Evolutionary conservation across 2,888 invertebrate genomes (phyloP), one percentile per base, ranked within the genome.

Genomic region (Lasioglossum leucozonium): DNA sequence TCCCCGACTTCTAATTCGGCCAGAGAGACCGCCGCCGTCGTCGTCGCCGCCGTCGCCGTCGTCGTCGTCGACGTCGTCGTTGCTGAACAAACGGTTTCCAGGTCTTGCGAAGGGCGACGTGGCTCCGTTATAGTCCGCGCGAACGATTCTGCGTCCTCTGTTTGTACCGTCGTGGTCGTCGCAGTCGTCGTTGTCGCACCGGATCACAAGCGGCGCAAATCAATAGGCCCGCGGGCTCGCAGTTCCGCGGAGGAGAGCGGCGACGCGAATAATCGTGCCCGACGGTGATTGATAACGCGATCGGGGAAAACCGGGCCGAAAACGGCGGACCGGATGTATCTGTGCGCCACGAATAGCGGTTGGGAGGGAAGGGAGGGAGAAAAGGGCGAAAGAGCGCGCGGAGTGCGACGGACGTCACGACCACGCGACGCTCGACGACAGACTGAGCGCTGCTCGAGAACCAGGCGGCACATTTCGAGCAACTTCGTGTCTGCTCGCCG

Each of bases 381-480:
- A n/a, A 26, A 81, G n/a, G 30, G 55, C 13, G 75, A 65, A 5
- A 4, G 30, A 77, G 72, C 58, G 44, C 55, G 37, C 88, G 34
- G 82, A 73, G 62, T 18, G 81, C 76, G 65, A 77, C 44, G 72
- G 34, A n/a, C 71, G 75, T 77, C 72, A 58, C 72, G 30, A 89
- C 89, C 87, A 83, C 85, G 73, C 92, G 91, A 87, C 91, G 90
- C 92, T 89, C 92, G 91, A 90, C 90, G 93, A 92, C 77, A 91
- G 93, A 93, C 93, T 93, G 93, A 93, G 88, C 89, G 90, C 82
- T 87, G 86, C 34, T 79, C 77, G 80, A 76, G 82, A 90, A 87
- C 92, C 87, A 91, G 92, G 87, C 90, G 91, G 88, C 83, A 85
- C 79, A 82, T 78, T 81, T 91, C 91, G 90, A 88, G 40, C 37